Conservation (phyloP, 2,113 vertebrate genomes). For the Dinomys branickii region DNA sequence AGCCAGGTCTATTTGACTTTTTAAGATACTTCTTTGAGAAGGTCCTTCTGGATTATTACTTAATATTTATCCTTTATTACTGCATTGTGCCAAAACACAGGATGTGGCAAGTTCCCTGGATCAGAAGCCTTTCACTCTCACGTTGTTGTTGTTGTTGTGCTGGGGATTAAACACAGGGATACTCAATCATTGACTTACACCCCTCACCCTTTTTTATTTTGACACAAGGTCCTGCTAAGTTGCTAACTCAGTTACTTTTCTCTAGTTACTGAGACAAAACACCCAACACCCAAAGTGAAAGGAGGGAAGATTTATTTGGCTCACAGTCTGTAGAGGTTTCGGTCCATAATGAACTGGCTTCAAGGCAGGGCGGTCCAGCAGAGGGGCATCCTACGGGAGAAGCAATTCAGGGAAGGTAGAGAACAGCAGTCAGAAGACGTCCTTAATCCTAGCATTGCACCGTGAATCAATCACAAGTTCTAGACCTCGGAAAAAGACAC, state of each 20-base stretch:
- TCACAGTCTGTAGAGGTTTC: background rate
- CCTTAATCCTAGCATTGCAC: background rate
- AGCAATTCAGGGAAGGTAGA: background rate
- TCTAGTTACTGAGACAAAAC: background rate
- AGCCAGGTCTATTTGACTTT: background rate
- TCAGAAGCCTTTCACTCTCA: background rate
- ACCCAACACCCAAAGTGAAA: background rate
- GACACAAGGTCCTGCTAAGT: background rate
- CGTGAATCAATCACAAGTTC: background rate
- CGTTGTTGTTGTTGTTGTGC: background rate
- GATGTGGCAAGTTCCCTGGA: background rate
- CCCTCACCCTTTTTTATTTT: background rate
- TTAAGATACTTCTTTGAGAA: constrained; percentile 34
- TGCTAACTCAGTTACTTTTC: background rate
- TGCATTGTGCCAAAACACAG: background rate
- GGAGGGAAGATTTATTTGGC: background rate
- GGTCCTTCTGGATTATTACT: background rate
- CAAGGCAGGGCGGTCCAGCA: background rate
- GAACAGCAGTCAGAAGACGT: background rate
- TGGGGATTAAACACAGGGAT: background rate
- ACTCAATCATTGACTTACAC: background rate
- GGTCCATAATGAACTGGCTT: background rate
- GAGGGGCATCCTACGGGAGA: background rate
- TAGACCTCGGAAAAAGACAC: background rate
- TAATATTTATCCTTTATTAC: constrained; percentile 21